Base-by-base conservation (phyloP, 2,888 invertebrate species). In the Physocephala rufipes region DNA sequence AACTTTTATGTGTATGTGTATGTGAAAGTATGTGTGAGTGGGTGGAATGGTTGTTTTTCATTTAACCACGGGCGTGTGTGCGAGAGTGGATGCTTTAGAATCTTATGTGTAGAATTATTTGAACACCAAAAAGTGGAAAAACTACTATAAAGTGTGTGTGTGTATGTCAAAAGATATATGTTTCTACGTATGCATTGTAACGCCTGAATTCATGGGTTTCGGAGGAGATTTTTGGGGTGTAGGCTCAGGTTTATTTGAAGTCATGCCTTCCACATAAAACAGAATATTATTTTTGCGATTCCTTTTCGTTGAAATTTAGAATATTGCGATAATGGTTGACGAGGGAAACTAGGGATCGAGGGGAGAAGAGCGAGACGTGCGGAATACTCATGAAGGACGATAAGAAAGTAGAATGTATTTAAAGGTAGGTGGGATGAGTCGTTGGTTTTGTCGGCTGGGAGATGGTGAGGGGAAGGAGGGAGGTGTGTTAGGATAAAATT, bases 181-280 rank as follows among this genome's bases (percentile, higher is more conserved):
- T 45, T 55, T 47, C 62, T 66, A 45, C 55, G 59, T 26, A n/a
- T n/a, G n/a, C n/a, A n/a, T n/a, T n/a, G n/a, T n/a, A n/a, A n/a
- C n/a, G n/a, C n/a, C 67, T 63, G 74, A 36, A 58, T 71, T 72
- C 63, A 66, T 72, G 72, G n/a, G n/a, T n/a, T 75, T 72, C 70
- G 75, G 74, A 75, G 75, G 78, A 75, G 36, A 7, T 7, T 36
- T 4, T 77, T 78, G 82, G 80, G 78, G 80, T 79, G 78, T 78
- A 82, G 81, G 19, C 26, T 2, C 3, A 45, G 15, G 62, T 36
- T 63, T 43, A 36, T 28, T 53, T n/a, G 15, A 21, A 66, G 30
- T 53, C 36, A 28, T 51, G 28, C 53, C 28, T 80, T 82, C 67
- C 71, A 36, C 36, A 36, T 36, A 36, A 36, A 36, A 36, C 5